A percentile compares a stretch with the other conserved stretches of the same genome.
Evolutionary conservation across 2,888 invertebrate genomes (phyloP).

Genomic region (Idaea straminata): DNA sequence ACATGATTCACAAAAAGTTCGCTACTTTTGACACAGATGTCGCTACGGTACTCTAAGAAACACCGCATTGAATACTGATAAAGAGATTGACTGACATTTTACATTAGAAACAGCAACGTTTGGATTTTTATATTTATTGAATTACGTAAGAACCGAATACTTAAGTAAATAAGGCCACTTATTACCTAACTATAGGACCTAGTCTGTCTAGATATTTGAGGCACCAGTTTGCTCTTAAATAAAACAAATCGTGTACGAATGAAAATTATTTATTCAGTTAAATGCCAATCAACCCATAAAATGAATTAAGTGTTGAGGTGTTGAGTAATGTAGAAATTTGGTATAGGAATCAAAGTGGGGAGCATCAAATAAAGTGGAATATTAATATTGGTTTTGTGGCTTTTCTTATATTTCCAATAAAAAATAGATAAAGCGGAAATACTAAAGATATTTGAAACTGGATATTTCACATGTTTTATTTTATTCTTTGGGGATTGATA

Average conservation of each 20-base stretch:
- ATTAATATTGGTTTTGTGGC: too few relatives aligned
- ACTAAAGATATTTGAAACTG: too few relatives aligned
- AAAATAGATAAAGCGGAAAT: too few relatives aligned
- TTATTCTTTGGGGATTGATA: too few relatives aligned
- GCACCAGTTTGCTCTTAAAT: not conserved
- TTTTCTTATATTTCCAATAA: too few relatives aligned
- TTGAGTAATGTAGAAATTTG: too few relatives aligned
- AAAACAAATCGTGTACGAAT: not conserved
- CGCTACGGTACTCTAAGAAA: constrained; percentile 10
- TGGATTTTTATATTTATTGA: not conserved
- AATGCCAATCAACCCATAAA: not conserved
- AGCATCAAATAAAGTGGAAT: too few relatives aligned
- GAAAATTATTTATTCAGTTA: not conserved
- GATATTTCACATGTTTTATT: too few relatives aligned
- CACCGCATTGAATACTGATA: not conserved
- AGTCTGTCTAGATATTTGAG: not conserved
- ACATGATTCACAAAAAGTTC: constrained; percentile 5
- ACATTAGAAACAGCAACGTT: not conserved
- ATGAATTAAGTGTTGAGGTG: too few relatives aligned
- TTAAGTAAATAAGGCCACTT: not conserved
- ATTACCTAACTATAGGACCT: not conserved
- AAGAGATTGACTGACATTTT: constrained; percentile 1
- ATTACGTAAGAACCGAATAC: not conserved
- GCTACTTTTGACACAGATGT: constrained; percentile 26
- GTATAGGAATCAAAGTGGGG: too few relatives aligned